Percentiles rank a stretch among this genome's conserved stretches.
These are phyloP conservation scores for Pandion haliaetus DNA, from an alignment of 2,113 vertebrate genomes.

Conservation along the genomic window DNA sequence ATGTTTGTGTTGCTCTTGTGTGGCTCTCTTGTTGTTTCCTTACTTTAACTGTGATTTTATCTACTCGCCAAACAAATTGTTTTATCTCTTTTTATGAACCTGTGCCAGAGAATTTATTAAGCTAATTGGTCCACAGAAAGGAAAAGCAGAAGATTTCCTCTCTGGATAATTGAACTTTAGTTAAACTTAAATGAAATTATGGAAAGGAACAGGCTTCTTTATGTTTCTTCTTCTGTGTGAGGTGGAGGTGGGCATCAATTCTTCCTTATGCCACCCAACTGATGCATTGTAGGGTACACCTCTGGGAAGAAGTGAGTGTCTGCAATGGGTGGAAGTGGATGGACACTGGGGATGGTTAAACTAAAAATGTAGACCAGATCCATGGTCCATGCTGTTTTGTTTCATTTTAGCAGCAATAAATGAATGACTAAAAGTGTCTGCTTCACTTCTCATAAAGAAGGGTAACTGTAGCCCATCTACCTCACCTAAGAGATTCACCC, in stretches of 20 bases:
- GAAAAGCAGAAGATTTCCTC: not conserved
- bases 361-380: not conserved
- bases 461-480: not conserved
- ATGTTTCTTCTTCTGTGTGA: not conserved
- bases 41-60: not conserved
- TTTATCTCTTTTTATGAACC: not conserved
- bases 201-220: not conserved
- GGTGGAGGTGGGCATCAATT: not conserved
- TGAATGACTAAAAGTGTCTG: not conserved
- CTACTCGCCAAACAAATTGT: not conserved
- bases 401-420: not conserved
- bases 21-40: not conserved
- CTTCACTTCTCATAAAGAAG: not conserved
- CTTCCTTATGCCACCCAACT: accelerated
- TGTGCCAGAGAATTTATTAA: not conserved
- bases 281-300: not conserved
- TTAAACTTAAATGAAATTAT: not conserved
- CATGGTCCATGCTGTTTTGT: not conserved
- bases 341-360: not conserved
- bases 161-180: not conserved
- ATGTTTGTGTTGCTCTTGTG: not conserved
- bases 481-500: not conserved
- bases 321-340: not conserved
- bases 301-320: not conserved
- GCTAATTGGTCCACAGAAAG: not conserved